Evolutionary conservation across 2,113 vertebrate species (phyloP).

Genomic region (Pangasianodon hypophthalmus): DNA sequence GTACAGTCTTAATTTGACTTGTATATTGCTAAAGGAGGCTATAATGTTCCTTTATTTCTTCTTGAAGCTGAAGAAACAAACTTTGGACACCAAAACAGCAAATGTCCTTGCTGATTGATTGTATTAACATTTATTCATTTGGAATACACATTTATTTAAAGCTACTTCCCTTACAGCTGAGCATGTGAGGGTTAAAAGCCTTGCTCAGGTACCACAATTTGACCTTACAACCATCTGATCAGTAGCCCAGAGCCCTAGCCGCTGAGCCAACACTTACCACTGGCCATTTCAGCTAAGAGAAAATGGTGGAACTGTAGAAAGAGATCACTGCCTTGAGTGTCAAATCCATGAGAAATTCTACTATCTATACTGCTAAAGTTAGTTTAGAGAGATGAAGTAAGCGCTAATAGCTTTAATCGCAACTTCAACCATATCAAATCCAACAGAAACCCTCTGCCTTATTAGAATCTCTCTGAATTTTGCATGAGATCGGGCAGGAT

Average conservation of each 20-base stretch:
- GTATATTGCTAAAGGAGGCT: background rate
- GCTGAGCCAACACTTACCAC: background rate
- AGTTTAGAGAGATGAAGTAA: background rate
- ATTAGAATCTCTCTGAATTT: background rate
- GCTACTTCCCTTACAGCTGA: background rate
- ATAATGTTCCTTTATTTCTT: background rate
- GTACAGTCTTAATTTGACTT: background rate
- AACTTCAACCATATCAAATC: background rate
- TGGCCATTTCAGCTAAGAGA: background rate
- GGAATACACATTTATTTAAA: background rate
- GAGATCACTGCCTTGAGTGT: background rate
- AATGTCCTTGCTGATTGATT: background rate
- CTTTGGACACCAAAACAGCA: background rate
- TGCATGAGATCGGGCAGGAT: conserved; percentile 19
- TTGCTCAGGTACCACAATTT: background rate
- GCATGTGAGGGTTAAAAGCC: background rate
- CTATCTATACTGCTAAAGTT: background rate
- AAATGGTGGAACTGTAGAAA: background rate
- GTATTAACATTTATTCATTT: background rate
- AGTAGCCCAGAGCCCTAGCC: background rate
- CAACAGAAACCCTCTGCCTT: background rate
- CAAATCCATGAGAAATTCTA: background rate
- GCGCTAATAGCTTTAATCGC: background rate
- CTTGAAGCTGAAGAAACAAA: background rate
- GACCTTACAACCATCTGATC: background rate